A percentile compares a stretch with the other conserved stretches of the same genome.
Evolutionary conservation across 2,797 vertebrate genomes (phyloP).

Genomic region (Phataginus tetradactyla): DNA sequence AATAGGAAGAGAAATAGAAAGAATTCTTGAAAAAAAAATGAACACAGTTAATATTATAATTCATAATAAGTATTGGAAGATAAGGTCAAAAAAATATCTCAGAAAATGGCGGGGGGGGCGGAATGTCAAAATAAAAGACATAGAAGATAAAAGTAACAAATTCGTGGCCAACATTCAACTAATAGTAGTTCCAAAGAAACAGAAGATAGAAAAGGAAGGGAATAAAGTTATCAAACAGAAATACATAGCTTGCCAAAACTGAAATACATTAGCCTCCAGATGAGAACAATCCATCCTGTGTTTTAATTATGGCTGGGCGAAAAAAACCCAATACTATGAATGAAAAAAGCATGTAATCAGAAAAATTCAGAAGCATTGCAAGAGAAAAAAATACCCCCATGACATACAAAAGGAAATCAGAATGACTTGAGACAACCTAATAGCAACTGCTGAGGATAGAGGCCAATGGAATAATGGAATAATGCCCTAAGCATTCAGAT

Average conservation of each 20-base stretch:
- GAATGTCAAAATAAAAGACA: not conserved
- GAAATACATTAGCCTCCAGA: not conserved
- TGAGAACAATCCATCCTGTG: not conserved
- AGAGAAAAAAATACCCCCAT: not conserved
- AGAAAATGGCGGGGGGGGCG: not conserved
- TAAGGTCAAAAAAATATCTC: not conserved
- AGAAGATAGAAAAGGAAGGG: not conserved
- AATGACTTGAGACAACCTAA: not conserved
- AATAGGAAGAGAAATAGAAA: not conserved
- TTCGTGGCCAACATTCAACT: not conserved
- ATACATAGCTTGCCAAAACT: not conserved
- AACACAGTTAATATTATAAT: not conserved
- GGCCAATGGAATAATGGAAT: not conserved
- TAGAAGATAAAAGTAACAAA: not conserved
- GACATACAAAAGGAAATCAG: not conserved
- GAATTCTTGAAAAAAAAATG: not conserved
- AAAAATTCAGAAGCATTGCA: not conserved
- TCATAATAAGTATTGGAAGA: not conserved
- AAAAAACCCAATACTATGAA: not conserved
- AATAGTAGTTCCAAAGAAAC: not conserved
- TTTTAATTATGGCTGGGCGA: not conserved
- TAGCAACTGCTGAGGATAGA: not conserved
- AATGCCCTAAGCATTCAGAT: not conserved
- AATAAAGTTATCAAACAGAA: slow-evolving; percentile 17
- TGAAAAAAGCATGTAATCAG: not conserved